Evolutionary conservation across 2,113 vertebrate species (phyloP), one percentile per base, ranked within the genome.

Genomic region (Stictonetta naevosa): DNA sequence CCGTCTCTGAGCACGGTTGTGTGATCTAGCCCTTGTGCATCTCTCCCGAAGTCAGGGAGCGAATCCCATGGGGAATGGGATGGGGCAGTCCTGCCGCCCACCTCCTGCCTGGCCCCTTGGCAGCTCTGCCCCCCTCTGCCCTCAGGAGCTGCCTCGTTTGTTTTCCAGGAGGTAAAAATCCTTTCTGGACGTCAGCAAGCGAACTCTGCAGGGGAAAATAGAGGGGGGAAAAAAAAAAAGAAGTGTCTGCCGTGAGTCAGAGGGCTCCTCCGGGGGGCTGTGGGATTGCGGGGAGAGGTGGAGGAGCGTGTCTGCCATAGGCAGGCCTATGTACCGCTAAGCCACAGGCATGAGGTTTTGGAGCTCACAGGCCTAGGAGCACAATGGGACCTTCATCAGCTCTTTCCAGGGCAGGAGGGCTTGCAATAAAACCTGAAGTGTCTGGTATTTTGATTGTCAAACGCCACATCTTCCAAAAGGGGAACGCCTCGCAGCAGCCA

Each of bases 261-360:
- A 93, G 44, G 28, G 68, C 19, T 93, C 55, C 48, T 93, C n/a
- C 2, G 1, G 26, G 53, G 52, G 81, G 28, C 71, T 94, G 71
- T 83, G 92, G 93, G 68, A 85, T 95, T 86, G 28, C 1, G 10
- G 58, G 38, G 71, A 44, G 66, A 92, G 81, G 55, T 20, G 26
- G 82, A 64, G 68, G 68, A 77, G 22, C 0, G 4, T 79, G 64
- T 64, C 88, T 91, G 58, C 74, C 83, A 28, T 74, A 90, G 86
- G 79, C 73, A 85, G 46, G 67, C 88, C 81, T 90, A 55, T 17
- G 16, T 68, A 82, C 71, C 40, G 79, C 86, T 69, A 95, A 96
- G 87, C 89, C 95, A 96, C 91, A 95, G n/a, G 87, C 87, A 97
- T 93, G 94, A 96, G 26, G 33, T 81, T 67, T 68, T 92, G 87